phyloP scores from a whole-genome alignment of 1,140 invertebrate genomes.

The Gryllus bimaculatus region DNA sequence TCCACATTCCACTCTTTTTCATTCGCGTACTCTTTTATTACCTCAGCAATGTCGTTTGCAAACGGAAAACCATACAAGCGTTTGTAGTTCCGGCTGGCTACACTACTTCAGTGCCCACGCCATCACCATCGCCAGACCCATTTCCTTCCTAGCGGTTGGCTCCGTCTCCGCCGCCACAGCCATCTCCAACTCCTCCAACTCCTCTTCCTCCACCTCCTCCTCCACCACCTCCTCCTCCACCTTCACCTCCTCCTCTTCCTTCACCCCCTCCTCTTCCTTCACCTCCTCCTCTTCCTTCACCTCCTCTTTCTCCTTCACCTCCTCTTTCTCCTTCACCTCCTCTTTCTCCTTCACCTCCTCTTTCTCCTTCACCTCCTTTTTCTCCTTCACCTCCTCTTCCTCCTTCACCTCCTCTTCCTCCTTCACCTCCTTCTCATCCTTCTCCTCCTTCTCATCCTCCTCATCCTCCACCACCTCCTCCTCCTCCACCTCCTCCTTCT shows the following conservation, averaged over 20 bases:
- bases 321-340: conserved; percentile 1
- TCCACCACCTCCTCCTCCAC: too few species aligned
- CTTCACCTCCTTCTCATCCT: background rate
- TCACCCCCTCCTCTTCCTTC: conserved; percentile 4
- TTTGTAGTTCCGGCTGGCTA: background rate
- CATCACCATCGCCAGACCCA: background rate
- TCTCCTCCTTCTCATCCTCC: background rate
- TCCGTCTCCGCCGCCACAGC: background rate
- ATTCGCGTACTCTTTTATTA: too few species aligned
- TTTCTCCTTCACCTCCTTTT: too few species aligned
- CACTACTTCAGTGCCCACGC: background rate
- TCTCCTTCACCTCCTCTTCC: background rate
- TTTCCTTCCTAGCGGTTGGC: background rate
- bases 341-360: background rate
- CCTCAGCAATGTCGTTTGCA: too few species aligned
- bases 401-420: background rate
- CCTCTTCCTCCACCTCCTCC: too few species aligned
- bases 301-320: background rate
- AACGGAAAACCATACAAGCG: too few species aligned
- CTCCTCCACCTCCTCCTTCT: background rate
- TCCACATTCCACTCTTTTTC: too few species aligned
- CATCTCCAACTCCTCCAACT: background rate
- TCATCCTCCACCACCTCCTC: background rate
- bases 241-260: background rate
- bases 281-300: background rate